Base-by-base conservation (phyloP, 1,140 invertebrate genomes). In the Drosophila trapezifrons region DNA sequence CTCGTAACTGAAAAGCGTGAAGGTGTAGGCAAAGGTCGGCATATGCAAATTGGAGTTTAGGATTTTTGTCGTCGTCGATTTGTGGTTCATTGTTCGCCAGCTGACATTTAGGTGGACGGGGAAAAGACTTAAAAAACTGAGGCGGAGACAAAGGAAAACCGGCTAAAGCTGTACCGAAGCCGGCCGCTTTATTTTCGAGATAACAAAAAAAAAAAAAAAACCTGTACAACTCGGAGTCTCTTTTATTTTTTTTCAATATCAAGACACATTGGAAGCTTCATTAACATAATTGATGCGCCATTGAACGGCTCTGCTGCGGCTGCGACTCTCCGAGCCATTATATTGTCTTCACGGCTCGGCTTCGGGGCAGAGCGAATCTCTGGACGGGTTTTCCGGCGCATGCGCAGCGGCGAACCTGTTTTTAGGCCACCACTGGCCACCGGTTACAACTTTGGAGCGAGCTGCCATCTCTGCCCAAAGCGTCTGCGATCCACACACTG, bases 261-360 rank as follows among this genome's bases (percentile, higher is more conserved):
- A 87, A 87, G 78, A 65, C 76, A 86, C 79, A 87, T 77, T 87
- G 62, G 74, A 77, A 87, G 79, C 83, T 87, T 87, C 83, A 87
- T 87, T 87, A 87, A 87, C 83, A 87, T 87, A 89, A 87, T 87
- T 87, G 83, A 87, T 87, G 83, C 83, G 83, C 83, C 82, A 87
- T 86, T 87, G 82, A 76, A 63, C 59, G 52, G 42, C 66, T 71
- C 67, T 55, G 29, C 55, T 18, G 58, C 66, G 51, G 52, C 77
- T 43, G 57, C 18, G 42, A 45, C 63, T 80, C 73, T 74, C 15
- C 59, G 73, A 65, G 76, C 70, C 83, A 87, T 76, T 82, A 81
- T 76, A 79, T 82, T 79, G 79, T 87, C 71, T 81, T 80, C 66
- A 49, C 76, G 73, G 54, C 62, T 20, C 76, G 73, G 40, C 73